Evolutionary conservation across 2,113 vertebrate species (phyloP), one percentile per base, ranked within the genome.

Genomic region (Mola mola): DNA sequence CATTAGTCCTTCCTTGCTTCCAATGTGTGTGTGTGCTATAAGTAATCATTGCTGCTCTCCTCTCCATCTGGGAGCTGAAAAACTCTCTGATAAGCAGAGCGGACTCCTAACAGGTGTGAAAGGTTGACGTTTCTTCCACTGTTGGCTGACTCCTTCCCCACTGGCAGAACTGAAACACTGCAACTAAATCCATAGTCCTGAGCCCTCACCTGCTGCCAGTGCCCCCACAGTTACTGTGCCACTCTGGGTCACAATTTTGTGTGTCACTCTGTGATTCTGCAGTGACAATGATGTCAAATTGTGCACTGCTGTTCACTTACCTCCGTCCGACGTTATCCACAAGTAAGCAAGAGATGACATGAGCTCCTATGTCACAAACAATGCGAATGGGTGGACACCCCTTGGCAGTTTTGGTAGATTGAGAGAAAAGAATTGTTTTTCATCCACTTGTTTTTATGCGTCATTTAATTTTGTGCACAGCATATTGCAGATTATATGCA

Each of bases 51-150:
- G 34, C 44, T 65, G 29, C 28, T 53, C 55, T 56, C 25, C 33
- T 47, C 60, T 44, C 57, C 19, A 11, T 28, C 7, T 24, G 42
- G 51, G 57, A 72, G 57, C 72, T 47, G 75, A 75, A 77, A 81
- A 75, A 65, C 50, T 49, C 60, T 44, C 31, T 36, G 34, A 74
- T 82, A 74, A 72, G 75, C 61, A 60, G 62, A 68, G 51, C 0
- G 8, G 57, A 68, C 66, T 77, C 81, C 68, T 82, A 83, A 80
- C 66, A 79, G 75, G 75, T 84, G 78, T 76, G 75, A 87, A 67
- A 71, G 68, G 48, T 75, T 81, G 72, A 62, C 38, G 50, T 75
- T 78, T 80, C 64, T 72, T 38, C 60, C 60, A 29, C 60, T 52
- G 66, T 17, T 49, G 53, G 53, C 71, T 48, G 55, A 36, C 40